Evolutionary conservation across 2,888 invertebrate species (phyloP), one percentile per base, ranked within the genome.

Genomic region (Isoperla grammatica): DNA sequence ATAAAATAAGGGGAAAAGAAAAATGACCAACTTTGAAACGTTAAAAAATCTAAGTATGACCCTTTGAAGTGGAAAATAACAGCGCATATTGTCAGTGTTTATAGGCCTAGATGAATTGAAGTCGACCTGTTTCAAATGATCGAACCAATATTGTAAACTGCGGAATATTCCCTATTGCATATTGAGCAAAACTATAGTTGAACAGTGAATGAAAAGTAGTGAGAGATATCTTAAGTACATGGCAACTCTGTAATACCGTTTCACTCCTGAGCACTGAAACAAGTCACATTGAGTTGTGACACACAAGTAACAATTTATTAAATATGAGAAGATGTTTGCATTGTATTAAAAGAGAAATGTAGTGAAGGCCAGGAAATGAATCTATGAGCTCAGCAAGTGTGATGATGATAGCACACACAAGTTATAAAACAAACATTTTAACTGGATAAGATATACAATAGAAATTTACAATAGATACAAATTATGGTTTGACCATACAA

Each of bases 261-360:
- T 40, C n/a, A 40, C 15, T 40, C 42, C 15, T 12, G 42, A 40
- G 42, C 42, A 5, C 42, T 13, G 42, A 40, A 40, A 40, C 15
- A 37, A 37, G 6, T 11, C n/a, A 12, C 4, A 6, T 40, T 13
- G 42, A 40, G 42, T 13, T 40, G 15, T 29, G 29, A 29, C 29
- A 50, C 23, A 50, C 17, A 50, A 50, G 23, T 50, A 22, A 50
- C 50, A 50, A 35, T 20, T 50, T 50, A 6, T 8, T 19, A 5
- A 48, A 48, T 9, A 39, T 29, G 29, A 29, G 29, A 29, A 29
- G 29, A 6, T 29, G 29, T 29, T 29, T 29, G 29, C 29, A 29
- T 29, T 29, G 29, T 29, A 29, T 29, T 12, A 43, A 12, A 50
- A 20, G 15, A 50, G 13, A 50, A 50, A 50, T 15, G 35, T 8